A percentile compares a stretch with the other conserved stretches of the same genome.
These are phyloP conservation scores for Dryobotodes eremita DNA, from an alignment of 2,888 invertebrate genomes.

Conservation along the genomic window DNA sequence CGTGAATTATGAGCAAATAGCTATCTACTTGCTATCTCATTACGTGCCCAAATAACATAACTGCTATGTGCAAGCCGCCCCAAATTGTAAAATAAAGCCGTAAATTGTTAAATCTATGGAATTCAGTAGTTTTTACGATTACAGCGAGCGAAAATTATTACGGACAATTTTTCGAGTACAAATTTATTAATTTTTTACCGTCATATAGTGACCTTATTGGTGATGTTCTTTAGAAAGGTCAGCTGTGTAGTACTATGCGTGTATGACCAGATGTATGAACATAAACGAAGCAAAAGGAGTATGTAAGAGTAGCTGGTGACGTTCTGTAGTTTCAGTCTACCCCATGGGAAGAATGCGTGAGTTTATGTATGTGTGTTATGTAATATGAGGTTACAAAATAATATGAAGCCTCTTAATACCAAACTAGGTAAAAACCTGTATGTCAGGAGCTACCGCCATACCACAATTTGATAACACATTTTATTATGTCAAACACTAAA, in stretches of 20 bases:
- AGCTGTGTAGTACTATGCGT: no score
- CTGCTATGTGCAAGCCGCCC: background rate
- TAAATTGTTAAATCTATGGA: no score
- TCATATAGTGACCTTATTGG: background rate
- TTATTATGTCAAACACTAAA: background rate
- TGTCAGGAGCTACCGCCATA: background rate
- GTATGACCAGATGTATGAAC: background rate
- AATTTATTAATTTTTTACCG: background rate
- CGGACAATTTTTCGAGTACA: background rate
- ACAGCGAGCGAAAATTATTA: background rate
- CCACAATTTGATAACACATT: background rate
- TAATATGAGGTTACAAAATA: background rate
- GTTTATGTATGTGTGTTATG: background rate
- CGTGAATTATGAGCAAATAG: background rate
- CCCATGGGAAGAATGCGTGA: background rate
- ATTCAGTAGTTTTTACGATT: background rate
- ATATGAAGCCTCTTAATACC: background rate
- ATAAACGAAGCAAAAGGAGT: background rate
- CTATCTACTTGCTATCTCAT: no score
- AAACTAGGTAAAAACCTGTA: background rate
- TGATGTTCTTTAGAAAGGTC: no score
- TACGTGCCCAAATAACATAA: no score
- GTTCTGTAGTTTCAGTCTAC: background rate
- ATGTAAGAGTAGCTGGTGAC: background rate
- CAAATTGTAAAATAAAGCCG: background rate